Base-by-base conservation (phyloP, 2,888 invertebrate species). In the Stenotaenia linearis region DNA sequence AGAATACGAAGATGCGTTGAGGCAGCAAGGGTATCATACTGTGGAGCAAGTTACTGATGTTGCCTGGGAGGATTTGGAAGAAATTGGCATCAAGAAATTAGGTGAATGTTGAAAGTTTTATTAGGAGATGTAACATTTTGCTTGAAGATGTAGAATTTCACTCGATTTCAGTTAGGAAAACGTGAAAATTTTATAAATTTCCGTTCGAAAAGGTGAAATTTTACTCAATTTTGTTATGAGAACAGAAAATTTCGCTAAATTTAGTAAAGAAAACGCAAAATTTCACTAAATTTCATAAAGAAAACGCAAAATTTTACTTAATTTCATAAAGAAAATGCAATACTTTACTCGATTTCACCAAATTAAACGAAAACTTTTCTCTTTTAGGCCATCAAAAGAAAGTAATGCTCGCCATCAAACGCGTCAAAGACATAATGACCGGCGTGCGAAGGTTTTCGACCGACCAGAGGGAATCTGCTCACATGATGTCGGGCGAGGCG, bases 41-140 rank as follows among this genome's bases (percentile, higher is more conserved):
- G 95, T 99, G 61, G 94, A 96, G 84, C 94, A 96, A 87, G 94
- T 98, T 79, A 94, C 95, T 37, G 95, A 97, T 85, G 91, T 99
- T 79, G 95, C 96, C 80, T 98, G 98, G 97, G 99, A 99, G 86
- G 99, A 99, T 88, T 90, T 99, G 85, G 98, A 99, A 89, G 98
- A 99, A 85, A 96, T 98, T 86, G 89, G 89, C 61, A 88, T 89
- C 61, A 87, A 86, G 80, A 87, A 87, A 83, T 84, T 89, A 79
- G 88, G 88, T 88, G 83, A 81, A 82, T 81, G n/a, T 6, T 78
- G 15, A 45, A 45, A 45, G 9, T 61, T 23, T 40, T 23, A 28
- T 79, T n/a, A 80, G 12, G 18, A 21, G 18, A 25, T 3, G 25
- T 32, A 45, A 9, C 25, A 15, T 75, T 61, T 74, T 81, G 35